Base-by-base conservation (phyloP, 2,113 vertebrate species). In the Erythrocercus mccallii region DNA sequence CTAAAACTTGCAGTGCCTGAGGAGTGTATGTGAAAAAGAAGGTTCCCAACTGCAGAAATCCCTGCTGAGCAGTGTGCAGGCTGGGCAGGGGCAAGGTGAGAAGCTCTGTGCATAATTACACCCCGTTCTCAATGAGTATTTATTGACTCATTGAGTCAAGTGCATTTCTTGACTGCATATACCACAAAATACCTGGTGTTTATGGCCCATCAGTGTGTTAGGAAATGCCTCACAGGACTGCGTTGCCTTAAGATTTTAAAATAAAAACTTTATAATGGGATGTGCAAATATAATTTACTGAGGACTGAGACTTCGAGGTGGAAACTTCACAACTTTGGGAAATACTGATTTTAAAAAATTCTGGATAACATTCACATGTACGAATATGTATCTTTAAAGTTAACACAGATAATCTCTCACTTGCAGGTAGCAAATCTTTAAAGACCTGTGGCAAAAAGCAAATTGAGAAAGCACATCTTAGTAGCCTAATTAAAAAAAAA, bases 71-170 rank as follows among this genome's bases (percentile, higher is more conserved):
- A 50, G 10, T 11, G 25, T 15, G 35, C 44, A 44, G 35, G 77
- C 47, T 58, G 62, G 69, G 45, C 48, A 61, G 54, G 54, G 51
- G 48, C 44, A 42, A 27, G 2, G 7, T 23, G 66, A 68, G 51
- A 24, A 20, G 1, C 57, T 74, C 44, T 64, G 35, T 71, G 13
- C 13, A 10, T 15, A 11, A 30, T 44, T 35, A 6, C 1, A 21
- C 5, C 53, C 44, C 0, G 0, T 38, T 74, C 78, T 40, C 17
- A 50, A 0, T 6, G 24, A 33, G 6, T 40, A 40, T 40, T 40
- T 40, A 9, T 40, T 40, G 10, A 40, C 38, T 40, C 38, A 40
- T 40, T 40, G 38, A 40, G 38, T 40, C 38, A 40, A 40, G 38
- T 70, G n/a, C 56, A 38, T 76, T 71, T 86, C 54, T 38, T 72